Evolutionary conservation across 2,888 invertebrate genomes (phyloP).

Genomic region (Mycalesis mineus): DNA sequence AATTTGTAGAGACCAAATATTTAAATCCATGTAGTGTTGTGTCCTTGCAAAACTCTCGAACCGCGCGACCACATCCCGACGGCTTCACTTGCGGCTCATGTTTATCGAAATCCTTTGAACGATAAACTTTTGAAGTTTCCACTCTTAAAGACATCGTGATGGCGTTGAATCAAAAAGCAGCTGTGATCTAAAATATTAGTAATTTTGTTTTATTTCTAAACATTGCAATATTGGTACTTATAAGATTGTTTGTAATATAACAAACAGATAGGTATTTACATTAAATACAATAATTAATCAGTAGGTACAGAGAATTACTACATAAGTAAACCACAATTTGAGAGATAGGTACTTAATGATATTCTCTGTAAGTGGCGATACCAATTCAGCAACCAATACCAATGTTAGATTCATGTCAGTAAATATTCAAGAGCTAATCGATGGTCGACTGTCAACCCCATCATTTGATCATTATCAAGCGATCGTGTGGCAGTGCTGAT

Average conservation of each 20-base stretch:
- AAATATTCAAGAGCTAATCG: too few relatives aligned
- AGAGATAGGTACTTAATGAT: too few relatives aligned
- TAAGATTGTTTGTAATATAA: too few relatives aligned
- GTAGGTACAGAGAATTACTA: too few relatives aligned
- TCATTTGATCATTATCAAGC: slow-evolving; percentile 36
- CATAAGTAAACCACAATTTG: too few relatives aligned
- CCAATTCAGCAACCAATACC: not conserved
- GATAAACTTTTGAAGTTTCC: not conserved
- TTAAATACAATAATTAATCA: too few relatives aligned
- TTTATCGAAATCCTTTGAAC: not conserved
- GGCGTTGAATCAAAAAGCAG: too few relatives aligned
- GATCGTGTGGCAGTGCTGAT: slow-evolving; percentile 32
- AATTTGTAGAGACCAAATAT: slow-evolving; percentile 48
- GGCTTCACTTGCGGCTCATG: slow-evolving; percentile 26
- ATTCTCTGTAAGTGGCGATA: not conserved
- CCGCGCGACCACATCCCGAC: slow-evolving; percentile 30
- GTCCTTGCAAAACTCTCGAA: slow-evolving; percentile 47
- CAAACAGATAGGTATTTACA: too few relatives aligned
- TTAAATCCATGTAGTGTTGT: slow-evolving; percentile 69
- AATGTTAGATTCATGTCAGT: not conserved
- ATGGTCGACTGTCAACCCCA: slow-evolving; percentile 16
- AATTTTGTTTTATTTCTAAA: too few relatives aligned
- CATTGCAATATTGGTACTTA: too few relatives aligned
- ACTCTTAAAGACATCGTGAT: not conserved
- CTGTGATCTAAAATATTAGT: too few relatives aligned